Conservation (phyloP, 2,888 invertebrate genomes). For the Aporophyla nigra region DNA sequence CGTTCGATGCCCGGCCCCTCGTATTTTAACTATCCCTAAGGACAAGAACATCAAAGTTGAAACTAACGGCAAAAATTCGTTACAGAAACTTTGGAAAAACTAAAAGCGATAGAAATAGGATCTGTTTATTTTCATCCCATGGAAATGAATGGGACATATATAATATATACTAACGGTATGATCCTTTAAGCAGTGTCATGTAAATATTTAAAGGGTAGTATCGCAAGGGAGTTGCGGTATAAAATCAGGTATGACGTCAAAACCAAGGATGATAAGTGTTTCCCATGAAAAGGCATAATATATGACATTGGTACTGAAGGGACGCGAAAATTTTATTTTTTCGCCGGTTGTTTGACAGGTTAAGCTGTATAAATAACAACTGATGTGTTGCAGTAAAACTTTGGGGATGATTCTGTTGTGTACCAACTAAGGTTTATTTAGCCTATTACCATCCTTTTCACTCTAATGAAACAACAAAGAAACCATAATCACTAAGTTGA, state of each 20-base stretch:
- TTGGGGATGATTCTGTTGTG: no score
- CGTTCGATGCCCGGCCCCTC: conserved; percentile 62
- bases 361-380: neutral
- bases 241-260: conserved; percentile 38
- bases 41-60: conserved; percentile 69
- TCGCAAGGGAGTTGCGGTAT: conserved; percentile 6
- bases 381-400: neutral
- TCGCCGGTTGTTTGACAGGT: neutral
- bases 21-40: conserved; percentile 69
- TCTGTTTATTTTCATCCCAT: conserved; percentile 34
- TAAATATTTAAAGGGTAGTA: conserved; percentile 34
- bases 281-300: conserved; percentile 33
- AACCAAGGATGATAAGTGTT: conserved; percentile 33
- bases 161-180: conserved; percentile 25
- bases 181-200: conserved; percentile 25
- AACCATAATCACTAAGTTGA: no score
- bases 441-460: no score
- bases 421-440: no score
- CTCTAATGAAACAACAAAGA: no score
- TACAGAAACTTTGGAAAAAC: conserved; percentile 58
- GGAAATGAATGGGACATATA: conserved; percentile 37
- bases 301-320: conserved; percentile 17
- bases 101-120: conserved; percentile 29
- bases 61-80: conserved; percentile 65
- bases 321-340: conserved; percentile 18